These are phyloP conservation scores for Sminthurides bifidus DNA, from an alignment of 1,140 invertebrate genomes.

Conservation along the genomic window DNA sequence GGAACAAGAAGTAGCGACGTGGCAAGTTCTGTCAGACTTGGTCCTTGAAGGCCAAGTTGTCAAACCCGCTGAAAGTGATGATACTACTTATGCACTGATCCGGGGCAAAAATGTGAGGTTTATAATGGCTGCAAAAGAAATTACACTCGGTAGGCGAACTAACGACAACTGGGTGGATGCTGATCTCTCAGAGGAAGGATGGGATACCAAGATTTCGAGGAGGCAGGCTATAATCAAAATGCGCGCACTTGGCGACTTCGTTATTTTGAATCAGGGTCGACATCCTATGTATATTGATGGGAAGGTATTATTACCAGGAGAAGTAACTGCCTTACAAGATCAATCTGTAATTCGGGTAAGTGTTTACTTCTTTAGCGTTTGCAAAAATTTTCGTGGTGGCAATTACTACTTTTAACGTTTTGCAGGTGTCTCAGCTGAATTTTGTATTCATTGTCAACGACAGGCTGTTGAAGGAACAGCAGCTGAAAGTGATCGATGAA, in stretches of 20 bases:
- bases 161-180: slow-evolving; percentile 84
- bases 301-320: slow-evolving; percentile 68
- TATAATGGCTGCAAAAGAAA: slow-evolving; percentile 89
- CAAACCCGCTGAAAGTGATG: slow-evolving; percentile 49
- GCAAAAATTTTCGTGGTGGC: too few species aligned
- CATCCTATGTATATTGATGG: slow-evolving; percentile 88
- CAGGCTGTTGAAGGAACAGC: not conserved
- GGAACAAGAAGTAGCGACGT: slow-evolving; percentile 77
- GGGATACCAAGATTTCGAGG: slow-evolving; percentile 70
- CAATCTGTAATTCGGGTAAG: slow-evolving; percentile 87
- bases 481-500: not conserved
- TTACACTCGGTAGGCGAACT: slow-evolving; percentile 79
- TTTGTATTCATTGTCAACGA: slow-evolving; percentile 9
- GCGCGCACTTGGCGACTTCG: slow-evolving; percentile 84
- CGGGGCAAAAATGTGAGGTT: slow-evolving; percentile 82
- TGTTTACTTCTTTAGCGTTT: not conserved
- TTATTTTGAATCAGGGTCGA: slow-evolving; percentile 88
- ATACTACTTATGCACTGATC: slow-evolving; percentile 85
- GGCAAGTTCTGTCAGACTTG: slow-evolving; percentile 87
- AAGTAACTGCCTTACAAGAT: slow-evolving; percentile 75
- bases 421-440: not conserved
- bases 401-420: not conserved
- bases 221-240: slow-evolving; percentile 80
- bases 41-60: slow-evolving; percentile 50
- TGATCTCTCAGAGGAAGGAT: slow-evolving; percentile 83